Evolutionary conservation across 2,797 vertebrate species (phyloP), one percentile per base, ranked within the genome.

Genomic region (Trematomus bernacchii): DNA sequence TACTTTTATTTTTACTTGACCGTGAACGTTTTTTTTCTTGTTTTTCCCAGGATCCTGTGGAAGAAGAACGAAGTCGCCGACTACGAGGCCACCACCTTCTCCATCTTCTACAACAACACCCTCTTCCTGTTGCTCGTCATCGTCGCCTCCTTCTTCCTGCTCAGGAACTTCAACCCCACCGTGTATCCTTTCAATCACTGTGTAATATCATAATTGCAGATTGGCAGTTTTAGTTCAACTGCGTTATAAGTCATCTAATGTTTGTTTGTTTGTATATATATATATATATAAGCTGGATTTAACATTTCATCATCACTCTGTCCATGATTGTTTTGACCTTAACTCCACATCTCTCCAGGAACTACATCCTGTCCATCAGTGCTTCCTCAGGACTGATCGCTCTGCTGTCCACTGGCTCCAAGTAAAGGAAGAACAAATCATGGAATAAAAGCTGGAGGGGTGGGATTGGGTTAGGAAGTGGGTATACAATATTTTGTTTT

Each of bases 61-160:
- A 99, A 99, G 94, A 99, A 99, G 93, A 99, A 99, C 0, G 98
- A 99, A 93, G 98, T 99, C 1, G 98, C 98, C 0, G 98, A 99
- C 84, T 99, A 99, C 0, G 98, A 99, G 90, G 98, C 98, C 16
- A 99, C 98, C 53, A 99, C 98, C 53, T 99, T 99, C 91, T 99
- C 98, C 85, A 99, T 99, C 94, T 99, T 99, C 91, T 99, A 99
- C 91, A 99, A 99, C 93, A 99, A 99, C 89, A 98, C 97, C 0
- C 94, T 99, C 9, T 99, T 99, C 87, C 95, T 99, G 79, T 96
- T 99, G 43, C 93, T 99, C 67, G 96, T 99, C 89, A 97, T 99
- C 82, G 55, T 99, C 0, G 97, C 97, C 59, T 99, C 98, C 10
- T 99, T 99, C 92, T 99, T 99, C 82, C 84, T 99, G 85, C 88